Evolutionary conservation across 2,797 vertebrate genomes (phyloP), one percentile per base, ranked within the genome.

Genomic region (Coccyzus lansbergi): DNA sequence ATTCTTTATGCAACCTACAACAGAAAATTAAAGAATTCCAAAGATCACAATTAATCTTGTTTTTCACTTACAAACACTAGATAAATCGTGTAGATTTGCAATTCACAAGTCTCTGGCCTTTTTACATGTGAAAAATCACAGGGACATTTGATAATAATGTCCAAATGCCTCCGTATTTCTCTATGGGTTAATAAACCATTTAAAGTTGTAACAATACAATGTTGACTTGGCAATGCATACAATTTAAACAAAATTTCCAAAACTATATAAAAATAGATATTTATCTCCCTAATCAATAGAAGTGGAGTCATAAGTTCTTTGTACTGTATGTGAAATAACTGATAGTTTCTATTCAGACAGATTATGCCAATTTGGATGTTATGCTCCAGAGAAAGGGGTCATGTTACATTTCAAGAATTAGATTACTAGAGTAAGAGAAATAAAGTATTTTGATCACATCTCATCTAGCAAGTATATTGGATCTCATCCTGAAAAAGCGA

Each of bases 401-500:
- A 10, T 5, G 20, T 86, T 79, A 65, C 89, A 63, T 83, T 93
- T 75, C 4, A 1, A 42, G 60, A 92, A 80, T 92, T 70, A 88
- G 60, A 92, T 94, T 85, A 78, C 81, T 36, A 12, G 14, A 93
- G 36, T 58, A 87, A 89, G 84, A 93, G 91, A 95, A 96, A 96
- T 60, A 92, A 95, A 96, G 89, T 95, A 94, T 90, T 95, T 94
- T 94, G 55, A 92, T 93, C 65, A 16, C 55, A 58, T 93, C 58
- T 84, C 33, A 88, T 90, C 68, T 58, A 88, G 48, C 24, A 84
- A 69, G 42, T 19, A 31, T 58, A 86, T 85, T 75, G 44, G 18
- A 70, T 71, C 55, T 62, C 51, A 59, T 74, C 34, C 38, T 25
- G 15, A 55, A 81, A 95, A 91, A 90, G 36, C 0, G 1, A 33